Evolutionary conservation across 1,140 invertebrate genomes (phyloP), one percentile per base, ranked within the genome.

Genomic region (Dendrolimus kikuchii): DNA sequence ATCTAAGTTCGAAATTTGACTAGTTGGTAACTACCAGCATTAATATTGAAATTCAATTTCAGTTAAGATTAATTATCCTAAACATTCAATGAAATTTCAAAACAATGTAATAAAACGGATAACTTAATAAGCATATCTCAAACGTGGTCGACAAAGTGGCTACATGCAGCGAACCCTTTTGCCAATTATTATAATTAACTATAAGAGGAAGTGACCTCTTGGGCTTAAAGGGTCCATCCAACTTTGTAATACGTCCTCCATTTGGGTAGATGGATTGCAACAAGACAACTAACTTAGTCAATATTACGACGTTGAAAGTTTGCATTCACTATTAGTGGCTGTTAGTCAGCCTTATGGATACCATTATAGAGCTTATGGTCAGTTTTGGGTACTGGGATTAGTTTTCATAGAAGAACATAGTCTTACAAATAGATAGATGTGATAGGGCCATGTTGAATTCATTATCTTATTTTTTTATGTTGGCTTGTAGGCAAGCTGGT

Each of bases 101-200:
- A 23, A 23, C 23, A 23, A 23, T 23, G 23, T 23, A 23, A 23
- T 23, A 23, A 23, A 23, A 3, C 23, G 23, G 23, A 23, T 23
- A 23, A 23, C 23, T 23, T 23, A 37, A 6, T 5, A 6, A 7
- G 36, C 44, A 46, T 36, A 46, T 23, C 9, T 23, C 44, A 46
- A 7, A 38, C 6, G 8, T 23, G 60, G 65, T 57, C 62, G 58
- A 66, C 73, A 74, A 75, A 78, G 68, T 74, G 75, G 69, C 60
- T 63, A 68, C 70, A 62, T 68, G 61, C n/a, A 38, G 66, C 67
- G 59, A 57, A 67, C 73, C 77, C 75, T 78, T 75, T 74, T 64
- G 59, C 71, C 79, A 82, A 81, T 82, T 84, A 84, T 81, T 71
- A 84, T 82, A 82, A 84, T 81, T 84, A 84, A 84, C 74, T 79